These are phyloP conservation scores for Phymorhynchus buccinoides DNA, from an alignment of 1,140 invertebrate species.

Conservation along the genomic window DNA sequence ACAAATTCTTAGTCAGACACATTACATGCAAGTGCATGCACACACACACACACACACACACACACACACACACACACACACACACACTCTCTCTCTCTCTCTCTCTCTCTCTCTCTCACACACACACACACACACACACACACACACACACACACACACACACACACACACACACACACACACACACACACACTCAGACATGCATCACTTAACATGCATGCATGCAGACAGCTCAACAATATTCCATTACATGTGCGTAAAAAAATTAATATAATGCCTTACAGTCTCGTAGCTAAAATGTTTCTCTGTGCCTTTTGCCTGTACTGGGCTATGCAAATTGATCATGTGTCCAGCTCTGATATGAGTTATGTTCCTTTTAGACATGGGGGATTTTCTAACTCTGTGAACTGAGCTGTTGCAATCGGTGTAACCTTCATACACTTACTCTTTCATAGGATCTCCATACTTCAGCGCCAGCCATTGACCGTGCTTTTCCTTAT, in stretches of 20 bases:
- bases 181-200: neutral
- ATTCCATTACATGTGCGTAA: no score
- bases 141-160: constrained; percentile 13
- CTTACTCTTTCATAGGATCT: constrained; percentile 58
- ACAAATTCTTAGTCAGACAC: neutral
- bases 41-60: neutral
- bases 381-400: no score
- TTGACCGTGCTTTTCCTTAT: constrained; percentile 74
- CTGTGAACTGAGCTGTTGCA: no score
- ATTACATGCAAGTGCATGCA: neutral
- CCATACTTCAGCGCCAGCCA: constrained; percentile 57
- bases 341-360: no score
- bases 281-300: no score
- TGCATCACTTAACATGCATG: neutral
- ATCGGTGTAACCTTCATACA: no score
- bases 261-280: no score
- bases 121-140: neutral
- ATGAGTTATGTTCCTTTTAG: no score
- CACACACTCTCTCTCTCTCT: neutral
- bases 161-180: neutral
- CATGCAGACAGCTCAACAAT: no score
- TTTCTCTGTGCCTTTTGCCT: no score
- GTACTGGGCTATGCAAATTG: no score
- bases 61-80: neutral
- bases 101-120: neutral